Base-by-base conservation (phyloP, 2,888 invertebrate genomes). In the Sericinus montela region DNA sequence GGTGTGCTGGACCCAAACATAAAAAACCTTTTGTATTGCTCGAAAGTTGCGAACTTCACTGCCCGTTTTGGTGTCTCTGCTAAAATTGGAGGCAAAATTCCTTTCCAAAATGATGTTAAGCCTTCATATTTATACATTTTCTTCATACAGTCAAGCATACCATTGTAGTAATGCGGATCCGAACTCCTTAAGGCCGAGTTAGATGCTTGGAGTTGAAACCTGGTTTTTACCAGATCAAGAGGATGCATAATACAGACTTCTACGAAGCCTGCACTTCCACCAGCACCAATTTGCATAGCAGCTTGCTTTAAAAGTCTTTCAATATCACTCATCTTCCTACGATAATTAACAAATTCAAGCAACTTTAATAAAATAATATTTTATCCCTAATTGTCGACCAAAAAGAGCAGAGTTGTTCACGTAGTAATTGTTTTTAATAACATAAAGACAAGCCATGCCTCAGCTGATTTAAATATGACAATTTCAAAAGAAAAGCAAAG, bases 181-280 rank as follows among this genome's bases (percentile, higher is more conserved):
- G 86, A 68, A 50, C 58, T 63, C 42, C 62, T 62, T 28, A 65
- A 39, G 0, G 56, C 45, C 3, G 67, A 56, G 52, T 62, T 73
- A 2, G 70, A 78, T 3, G 81, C 63, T 56, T 88, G 88, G 29
- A 87, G 59, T 55, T 88, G 88, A 44, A 88, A 54, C 60, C 98
- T 91, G 1, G 98, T 98, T 86, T 98, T 98, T 1, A 98, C 93
- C 52, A 98, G 90, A 81, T 98, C 98, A 72, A 98, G 84, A 0
- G 98, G 98, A 83, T 98, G 98, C 98, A 98, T 98, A 44, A 98
- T 93, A 75, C 96, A 97, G 53, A 98, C 97, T 91, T 98, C 98
- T 41, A 97, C 92, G 80, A 98, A 97, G 75, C 96, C 96, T 64
- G 97, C 97, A 58, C 95, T 95, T 47, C 97, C 97, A 53, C 97